Percentiles rank a stretch among this genome's conserved stretches.
phyloP scores from a whole-genome alignment of 2,888 invertebrate species.

The Scaeva pyrastri region DNA sequence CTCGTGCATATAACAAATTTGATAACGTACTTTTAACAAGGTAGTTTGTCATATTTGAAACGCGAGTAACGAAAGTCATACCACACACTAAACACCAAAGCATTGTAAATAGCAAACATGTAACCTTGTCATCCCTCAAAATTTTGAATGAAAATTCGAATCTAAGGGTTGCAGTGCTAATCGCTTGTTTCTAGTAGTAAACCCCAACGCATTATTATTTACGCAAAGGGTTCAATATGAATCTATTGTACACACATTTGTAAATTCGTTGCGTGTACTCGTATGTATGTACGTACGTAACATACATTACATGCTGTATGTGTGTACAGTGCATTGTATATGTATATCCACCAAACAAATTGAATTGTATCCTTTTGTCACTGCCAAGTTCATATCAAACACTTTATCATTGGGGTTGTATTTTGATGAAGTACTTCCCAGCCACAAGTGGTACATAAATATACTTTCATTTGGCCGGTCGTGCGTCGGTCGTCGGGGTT shows the following conservation, averaged over 20 bases:
- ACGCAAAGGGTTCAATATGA: slow-evolving; percentile 56
- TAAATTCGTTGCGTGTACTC: slow-evolving; percentile 26
- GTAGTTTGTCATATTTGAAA: slow-evolving; percentile 52
- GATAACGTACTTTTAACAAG: slow-evolving; percentile 49
- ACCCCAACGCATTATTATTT: slow-evolving; percentile 47
- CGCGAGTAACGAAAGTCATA: slow-evolving; percentile 52
- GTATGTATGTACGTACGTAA: slow-evolving; percentile 4
- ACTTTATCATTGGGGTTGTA: slow-evolving; percentile 47
- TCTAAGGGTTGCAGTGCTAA: slow-evolving; percentile 67
- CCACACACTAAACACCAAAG: slow-evolving; percentile 20
- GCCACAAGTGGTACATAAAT: slow-evolving; percentile 75
- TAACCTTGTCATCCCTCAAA: slow-evolving; percentile 60
- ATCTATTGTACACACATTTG: slow-evolving; percentile 55
- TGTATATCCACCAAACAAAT: slow-evolving; percentile 21
- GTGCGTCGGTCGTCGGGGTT: slow-evolving; percentile 3
- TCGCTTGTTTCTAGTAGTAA: slow-evolving; percentile 46
- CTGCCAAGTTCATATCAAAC: slow-evolving; percentile 37
- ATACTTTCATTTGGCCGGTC: slow-evolving; percentile 38
- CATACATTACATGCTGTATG: background rate
- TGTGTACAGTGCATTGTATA: too few species aligned
- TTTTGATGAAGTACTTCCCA: slow-evolving; percentile 71
- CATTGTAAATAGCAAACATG: slow-evolving; percentile 63
- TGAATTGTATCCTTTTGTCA: slow-evolving; percentile 48
- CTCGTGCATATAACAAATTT: slow-evolving; percentile 48
- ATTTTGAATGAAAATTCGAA: slow-evolving; percentile 37